Percentiles rank a stretch among this genome's conserved stretches.
Conservation (phyloP, 2,797 vertebrate genomes). For the Pteropus rufus region DNA sequence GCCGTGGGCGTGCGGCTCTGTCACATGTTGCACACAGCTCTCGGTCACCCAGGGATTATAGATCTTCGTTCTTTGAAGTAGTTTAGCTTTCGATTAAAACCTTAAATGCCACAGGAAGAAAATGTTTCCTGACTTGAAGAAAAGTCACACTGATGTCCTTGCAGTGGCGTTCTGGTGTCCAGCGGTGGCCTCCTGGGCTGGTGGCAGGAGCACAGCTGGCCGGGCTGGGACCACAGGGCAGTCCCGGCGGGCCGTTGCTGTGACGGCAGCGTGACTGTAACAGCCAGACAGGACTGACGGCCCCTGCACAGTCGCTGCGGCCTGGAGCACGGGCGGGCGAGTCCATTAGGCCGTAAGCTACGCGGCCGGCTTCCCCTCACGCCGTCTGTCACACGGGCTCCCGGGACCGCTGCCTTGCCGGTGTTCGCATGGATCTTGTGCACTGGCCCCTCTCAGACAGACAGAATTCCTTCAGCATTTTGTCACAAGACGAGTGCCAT, state of each 20-base stretch:
- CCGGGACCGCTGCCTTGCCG: neutral
- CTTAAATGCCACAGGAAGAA: neutral
- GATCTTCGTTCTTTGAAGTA: neutral
- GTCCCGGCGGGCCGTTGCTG: neutral
- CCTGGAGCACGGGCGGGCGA: neutral
- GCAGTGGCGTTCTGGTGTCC: neutral
- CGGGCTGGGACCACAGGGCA: too few species aligned
- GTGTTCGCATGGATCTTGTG: neutral
- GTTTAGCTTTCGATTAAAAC: neutral
- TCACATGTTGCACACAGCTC: neutral
- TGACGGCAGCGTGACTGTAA: neutral
- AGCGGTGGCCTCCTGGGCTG: neutral
- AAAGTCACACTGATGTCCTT: neutral
- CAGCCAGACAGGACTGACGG: too few species aligned
- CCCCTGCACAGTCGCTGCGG: rapidly evolving
- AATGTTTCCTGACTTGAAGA: neutral
- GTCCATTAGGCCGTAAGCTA: too few species aligned
- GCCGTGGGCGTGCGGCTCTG: neutral
- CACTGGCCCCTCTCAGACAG: neutral
- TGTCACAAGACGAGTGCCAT: neutral
- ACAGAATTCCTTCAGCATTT: neutral
- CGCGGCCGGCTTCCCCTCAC: too few species aligned
- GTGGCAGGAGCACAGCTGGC: too few species aligned
- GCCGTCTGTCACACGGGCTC: too few species aligned
- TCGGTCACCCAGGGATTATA: neutral